A percentile compares a stretch with the other conserved stretches of the same genome.
Evolutionary conservation across 2,888 invertebrate genomes (phyloP).

Genomic region (Apantesis nais): DNA sequence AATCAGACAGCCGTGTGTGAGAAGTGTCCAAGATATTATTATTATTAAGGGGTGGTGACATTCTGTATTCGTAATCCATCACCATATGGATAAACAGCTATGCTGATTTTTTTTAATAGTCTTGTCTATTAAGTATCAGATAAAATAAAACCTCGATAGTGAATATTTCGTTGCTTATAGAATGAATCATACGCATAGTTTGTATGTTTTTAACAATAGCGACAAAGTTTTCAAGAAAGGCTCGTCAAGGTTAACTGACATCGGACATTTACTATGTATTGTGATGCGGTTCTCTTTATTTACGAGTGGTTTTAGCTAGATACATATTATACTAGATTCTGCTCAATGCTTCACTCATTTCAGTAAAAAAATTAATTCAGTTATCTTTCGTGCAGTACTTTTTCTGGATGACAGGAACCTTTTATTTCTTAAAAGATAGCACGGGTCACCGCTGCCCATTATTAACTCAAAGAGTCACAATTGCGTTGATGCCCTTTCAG

Average conservation of each 20-base stretch:
- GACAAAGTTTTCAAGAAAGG: slow-evolving; percentile 21
- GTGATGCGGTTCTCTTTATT: slow-evolving; percentile 6
- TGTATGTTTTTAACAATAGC: slow-evolving; percentile 11
- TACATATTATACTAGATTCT: neutral
- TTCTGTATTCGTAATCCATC: too few species aligned
- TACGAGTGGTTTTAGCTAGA: neutral
- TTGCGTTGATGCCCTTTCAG: too few species aligned
- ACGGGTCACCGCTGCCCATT: too few species aligned
- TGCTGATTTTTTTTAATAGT: neutral
- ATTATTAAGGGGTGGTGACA: neutral
- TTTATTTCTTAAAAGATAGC: too few species aligned
- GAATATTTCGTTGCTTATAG: neutral
- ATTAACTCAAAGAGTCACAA: too few species aligned
- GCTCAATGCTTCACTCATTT: neutral
- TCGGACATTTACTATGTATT: slow-evolving; percentile 5
- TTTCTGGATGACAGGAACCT: too few species aligned
- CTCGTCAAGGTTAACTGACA: slow-evolving; percentile 13
- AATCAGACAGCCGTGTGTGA: too few species aligned
- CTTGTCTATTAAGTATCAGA: neutral
- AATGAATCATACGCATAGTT: neutral
- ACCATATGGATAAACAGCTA: too few species aligned
- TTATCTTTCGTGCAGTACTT: too few species aligned
- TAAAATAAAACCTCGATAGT: neutral
- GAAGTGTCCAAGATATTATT: too few species aligned
- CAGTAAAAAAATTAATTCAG: too few species aligned